Evolutionary conservation across 2,888 invertebrate genomes (phyloP).

Genomic region (Apotomis betuletana): DNA sequence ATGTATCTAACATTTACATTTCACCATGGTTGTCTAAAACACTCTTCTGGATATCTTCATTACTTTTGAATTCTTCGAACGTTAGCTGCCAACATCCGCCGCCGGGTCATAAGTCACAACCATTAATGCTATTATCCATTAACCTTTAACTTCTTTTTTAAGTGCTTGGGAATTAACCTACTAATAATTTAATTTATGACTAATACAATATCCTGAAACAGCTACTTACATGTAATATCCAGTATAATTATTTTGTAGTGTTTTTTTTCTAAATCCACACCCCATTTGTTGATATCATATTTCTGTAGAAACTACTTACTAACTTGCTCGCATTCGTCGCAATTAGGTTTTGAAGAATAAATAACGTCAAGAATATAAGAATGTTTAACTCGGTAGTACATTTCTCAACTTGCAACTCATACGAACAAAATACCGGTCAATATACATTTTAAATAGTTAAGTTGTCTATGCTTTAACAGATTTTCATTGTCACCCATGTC

Average conservation of each 20-base stretch:
- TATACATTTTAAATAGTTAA: background rate
- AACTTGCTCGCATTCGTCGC: too few relatives aligned
- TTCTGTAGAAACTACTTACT: too few relatives aligned
- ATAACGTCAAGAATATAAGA: too few relatives aligned
- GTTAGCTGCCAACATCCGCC: slow-evolving; percentile 32
- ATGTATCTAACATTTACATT: too few relatives aligned
- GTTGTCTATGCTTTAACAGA: too few relatives aligned
- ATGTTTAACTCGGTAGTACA: background rate
- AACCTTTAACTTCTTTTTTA: slow-evolving; percentile 46
- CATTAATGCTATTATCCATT: slow-evolving; percentile 54
- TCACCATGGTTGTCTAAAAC: background rate
- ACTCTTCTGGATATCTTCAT: slow-evolving; percentile 1
- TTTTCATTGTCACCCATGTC: too few relatives aligned
- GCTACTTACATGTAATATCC: too few relatives aligned
- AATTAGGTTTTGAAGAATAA: too few relatives aligned
- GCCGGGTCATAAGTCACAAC: slow-evolving; percentile 47
- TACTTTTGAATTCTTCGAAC: slow-evolving; percentile 4
- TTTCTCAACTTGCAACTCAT: too few relatives aligned
- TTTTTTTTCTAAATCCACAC: too few relatives aligned
- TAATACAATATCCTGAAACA: background rate
- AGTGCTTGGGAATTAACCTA: slow-evolving; percentile 15
- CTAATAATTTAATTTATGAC: slow-evolving; percentile 4
- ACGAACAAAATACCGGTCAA: background rate
- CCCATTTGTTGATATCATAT: too few relatives aligned
- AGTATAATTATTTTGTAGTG: too few relatives aligned